Base-by-base conservation (phyloP, 2,888 invertebrate genomes). In the Hirtodrosophila trivittata region DNA sequence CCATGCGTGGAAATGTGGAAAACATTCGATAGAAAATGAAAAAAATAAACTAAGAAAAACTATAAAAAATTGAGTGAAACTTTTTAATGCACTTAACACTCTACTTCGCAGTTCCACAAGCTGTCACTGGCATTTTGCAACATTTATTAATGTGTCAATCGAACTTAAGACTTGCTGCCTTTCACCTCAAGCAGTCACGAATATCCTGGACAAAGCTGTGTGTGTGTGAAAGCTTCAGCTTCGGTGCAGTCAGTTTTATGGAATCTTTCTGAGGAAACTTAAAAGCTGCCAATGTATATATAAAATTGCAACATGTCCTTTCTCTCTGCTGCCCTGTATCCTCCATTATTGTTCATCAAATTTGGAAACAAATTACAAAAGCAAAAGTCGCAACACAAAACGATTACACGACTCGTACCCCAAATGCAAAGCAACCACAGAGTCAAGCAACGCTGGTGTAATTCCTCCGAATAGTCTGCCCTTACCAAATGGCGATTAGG, bases 61-160 rank as follows among this genome's bases (percentile, higher is more conserved):
- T 45, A 47, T 41, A 42, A 58, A 56, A 70, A 43, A 56, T 47
- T 32, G 32, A 49, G 41, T 33, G 55, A 72, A 85, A 80, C 63
- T 80, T 80, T 78, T 56, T 83, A 68, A 85, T 85, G 86, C 80
- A 80, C 83, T 80, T 83, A 80, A 80, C 80, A 85, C 80, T 85
- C 63, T 66, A 70, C 75, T 73, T 62, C 52, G 18, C 54, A 52
- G 45, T 14, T 12, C 45, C 54, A 66, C 52, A 69, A 78, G 57
- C 81, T 86, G 81, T 84, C 86, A 66, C 28, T 72, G 63, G 54
- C 67, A 69, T 65, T 77, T 80, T 65, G 58, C 64, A 81, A 77
- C 82, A 84, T 86, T 83, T 82, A 82, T 82, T 84, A 81, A 81
- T 84, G 75, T 86, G 86, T 81, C 82, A 82, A 77, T 67, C 81